Percentiles rank a stretch among this genome's conserved stretches.
Evolutionary conservation across 2,888 invertebrate species (phyloP).

Genomic region (Philereme transversata): DNA sequence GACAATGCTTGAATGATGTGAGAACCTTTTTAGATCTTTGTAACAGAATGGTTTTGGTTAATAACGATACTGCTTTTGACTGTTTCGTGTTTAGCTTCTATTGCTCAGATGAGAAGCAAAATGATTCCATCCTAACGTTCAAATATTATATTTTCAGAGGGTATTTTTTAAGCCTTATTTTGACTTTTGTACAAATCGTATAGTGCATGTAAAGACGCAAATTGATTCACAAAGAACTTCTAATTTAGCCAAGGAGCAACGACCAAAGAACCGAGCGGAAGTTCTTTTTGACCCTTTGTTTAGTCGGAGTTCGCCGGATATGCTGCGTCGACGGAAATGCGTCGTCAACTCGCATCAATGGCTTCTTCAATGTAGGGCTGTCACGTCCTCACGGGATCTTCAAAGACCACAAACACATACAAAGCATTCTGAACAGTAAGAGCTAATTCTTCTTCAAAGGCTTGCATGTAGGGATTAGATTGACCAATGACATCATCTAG

Average conservation of each 20-base stretch:
- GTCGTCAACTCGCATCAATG: constrained; percentile 49
- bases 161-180: too few species aligned
- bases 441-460: not conserved
- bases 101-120: too few species aligned
- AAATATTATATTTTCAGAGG: too few species aligned
- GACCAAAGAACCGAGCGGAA: constrained; percentile 61
- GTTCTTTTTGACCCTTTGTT: constrained; percentile 79
- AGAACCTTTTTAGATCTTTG: constrained; percentile 14
- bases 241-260: constrained; percentile 37
- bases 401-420: constrained; percentile 1
- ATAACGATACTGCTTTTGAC: too few species aligned
- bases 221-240: constrained; percentile 10
- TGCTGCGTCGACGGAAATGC: constrained; percentile 69
- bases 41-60: not conserved
- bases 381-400: constrained; percentile 8
- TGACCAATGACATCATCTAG: not conserved
- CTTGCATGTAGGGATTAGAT: not conserved
- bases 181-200: too few species aligned
- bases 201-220: not conserved
- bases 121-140: too few species aligned
- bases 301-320: constrained; percentile 67
- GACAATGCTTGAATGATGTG: constrained; percentile 26
- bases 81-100: too few species aligned
- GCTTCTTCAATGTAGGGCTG: constrained; percentile 42
- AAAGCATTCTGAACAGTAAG: not conserved